These are phyloP conservation scores for Myotis planiceps DNA, from an alignment of 2,797 vertebrate genomes.

Conservation along the genomic window DNA sequence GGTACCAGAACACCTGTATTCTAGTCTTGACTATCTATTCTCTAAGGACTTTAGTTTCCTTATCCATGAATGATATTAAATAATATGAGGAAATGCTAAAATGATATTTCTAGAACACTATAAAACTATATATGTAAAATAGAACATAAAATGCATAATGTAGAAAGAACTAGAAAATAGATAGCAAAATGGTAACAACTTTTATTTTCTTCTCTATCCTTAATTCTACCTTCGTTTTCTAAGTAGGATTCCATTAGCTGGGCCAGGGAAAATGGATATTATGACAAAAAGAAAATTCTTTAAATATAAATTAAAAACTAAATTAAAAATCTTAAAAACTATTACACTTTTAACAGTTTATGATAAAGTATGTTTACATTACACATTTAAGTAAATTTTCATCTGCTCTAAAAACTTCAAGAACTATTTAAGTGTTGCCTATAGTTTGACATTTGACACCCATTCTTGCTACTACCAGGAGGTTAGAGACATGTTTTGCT, in stretches of 20 bases:
- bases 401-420: background rate
- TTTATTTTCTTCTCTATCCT: background rate
- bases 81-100: background rate
- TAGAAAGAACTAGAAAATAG: background rate
- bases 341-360: background rate
- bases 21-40: background rate
- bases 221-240: background rate
- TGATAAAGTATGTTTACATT: background rate
- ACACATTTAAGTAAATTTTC: background rate
- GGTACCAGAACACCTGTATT: background rate
- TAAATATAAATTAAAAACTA: background rate
- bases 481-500: background rate
- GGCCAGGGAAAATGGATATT: background rate
- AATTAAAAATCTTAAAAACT: background rate
- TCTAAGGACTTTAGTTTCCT: background rate
- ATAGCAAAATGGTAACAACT: background rate
- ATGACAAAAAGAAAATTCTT: constrained; percentile 16
- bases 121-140: background rate
- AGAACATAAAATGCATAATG: background rate
- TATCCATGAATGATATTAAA: background rate
- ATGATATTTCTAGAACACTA: background rate
- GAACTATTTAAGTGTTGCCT: background rate
- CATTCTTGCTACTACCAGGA: background rate
- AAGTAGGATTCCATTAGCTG: background rate
- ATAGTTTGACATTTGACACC: background rate